A percentile compares a stretch with the other conserved stretches of the same genome.
Conservation (phyloP, 2,888 invertebrate genomes). For the Formica aserva region DNA sequence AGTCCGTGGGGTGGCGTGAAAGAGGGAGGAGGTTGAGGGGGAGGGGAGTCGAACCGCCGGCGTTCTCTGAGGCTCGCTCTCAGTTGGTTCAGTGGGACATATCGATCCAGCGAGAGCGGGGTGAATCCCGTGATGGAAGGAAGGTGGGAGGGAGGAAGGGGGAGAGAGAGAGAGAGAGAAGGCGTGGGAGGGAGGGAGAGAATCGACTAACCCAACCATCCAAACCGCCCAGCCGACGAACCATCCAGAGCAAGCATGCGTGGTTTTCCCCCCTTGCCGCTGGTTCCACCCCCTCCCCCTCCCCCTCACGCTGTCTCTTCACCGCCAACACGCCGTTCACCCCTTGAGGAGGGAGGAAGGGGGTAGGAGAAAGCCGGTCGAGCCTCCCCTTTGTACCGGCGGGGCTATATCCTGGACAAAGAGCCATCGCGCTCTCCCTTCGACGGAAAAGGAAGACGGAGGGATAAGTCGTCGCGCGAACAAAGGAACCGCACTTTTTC, state of each 20-base stretch:
- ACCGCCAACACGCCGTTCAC: constrained; percentile 51
- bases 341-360: constrained; percentile 13
- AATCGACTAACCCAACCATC: constrained; percentile 61
- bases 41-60: constrained; percentile 10
- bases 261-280: constrained; percentile 37
- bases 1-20: constrained; percentile 16
- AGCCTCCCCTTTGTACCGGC: constrained; percentile 45
- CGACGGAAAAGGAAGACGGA: constrained; percentile 36
- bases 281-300: constrained; percentile 2
- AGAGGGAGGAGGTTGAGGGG: constrained; percentile 31
- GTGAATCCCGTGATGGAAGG: constrained; percentile 10
- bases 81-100: constrained; percentile 77
- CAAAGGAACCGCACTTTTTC: constrained; percentile 66
- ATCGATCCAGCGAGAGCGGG: constrained; percentile 69
- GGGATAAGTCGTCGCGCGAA: constrained; percentile 55
- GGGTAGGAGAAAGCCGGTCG: constrained; percentile 14
- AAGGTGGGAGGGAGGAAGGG: neutral
- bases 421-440: constrained; percentile 43
- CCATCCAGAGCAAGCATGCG: constrained; percentile 68
- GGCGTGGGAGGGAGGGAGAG: neutral
- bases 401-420: constrained; percentile 49
- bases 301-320: constrained; percentile 32
- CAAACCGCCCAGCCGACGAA: constrained; percentile 55
- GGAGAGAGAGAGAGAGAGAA: constrained; percentile 8
- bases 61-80: constrained; percentile 63